Base-by-base conservation (phyloP, 2,113 vertebrate species). In the Anolis carolinensis region DNA sequence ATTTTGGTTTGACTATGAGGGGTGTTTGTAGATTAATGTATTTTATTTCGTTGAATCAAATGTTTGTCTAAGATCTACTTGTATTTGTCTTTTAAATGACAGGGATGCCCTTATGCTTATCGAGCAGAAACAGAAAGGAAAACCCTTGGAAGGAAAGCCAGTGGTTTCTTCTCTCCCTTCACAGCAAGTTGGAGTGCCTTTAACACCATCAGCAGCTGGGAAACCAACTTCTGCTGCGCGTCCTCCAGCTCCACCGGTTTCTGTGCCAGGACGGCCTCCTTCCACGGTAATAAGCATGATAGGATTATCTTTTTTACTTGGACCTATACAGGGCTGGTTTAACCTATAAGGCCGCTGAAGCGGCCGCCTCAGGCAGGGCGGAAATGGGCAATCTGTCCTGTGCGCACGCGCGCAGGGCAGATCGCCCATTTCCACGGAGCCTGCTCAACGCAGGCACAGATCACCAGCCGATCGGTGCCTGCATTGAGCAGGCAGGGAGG, bases 71-170 rank as follows among this genome's bases (percentile, higher is more conserved):
- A 0, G 88, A 82, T 90, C 20, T 81, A 0, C 55, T 14, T 90
- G 89, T 83, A 14, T 39, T 48, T 48, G 93, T 9, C 84, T 83
- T 93, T 86, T 91, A 79, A 84, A 92, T 50, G 79, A 76, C 93
- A 99, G 98, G 94, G 99, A 99, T 95, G 98, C 96, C 52, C 95
- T 99, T 84, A 98, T 95, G 84, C 97, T 99, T 91, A 91, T 99
- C 88, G 97, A 97, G 88, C 92, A 93, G 75, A 96, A 95, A 73
- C 87, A 95, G 89, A 91, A 63, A n/a, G 92, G 93, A 72, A 95
- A 94, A 88, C 81, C 92, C 44, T 21, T 75, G 4, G 93, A 92
- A 44, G 1, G 88, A 79, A 94, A 92, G 83, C 92, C 92, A 34
- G 5, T 79, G 71, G 80, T 90, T 78, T 72, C 94, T 52, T 82